Base-by-base conservation (phyloP, 2,797 vertebrate species). In the Acrossocheilus fasciatus region DNA sequence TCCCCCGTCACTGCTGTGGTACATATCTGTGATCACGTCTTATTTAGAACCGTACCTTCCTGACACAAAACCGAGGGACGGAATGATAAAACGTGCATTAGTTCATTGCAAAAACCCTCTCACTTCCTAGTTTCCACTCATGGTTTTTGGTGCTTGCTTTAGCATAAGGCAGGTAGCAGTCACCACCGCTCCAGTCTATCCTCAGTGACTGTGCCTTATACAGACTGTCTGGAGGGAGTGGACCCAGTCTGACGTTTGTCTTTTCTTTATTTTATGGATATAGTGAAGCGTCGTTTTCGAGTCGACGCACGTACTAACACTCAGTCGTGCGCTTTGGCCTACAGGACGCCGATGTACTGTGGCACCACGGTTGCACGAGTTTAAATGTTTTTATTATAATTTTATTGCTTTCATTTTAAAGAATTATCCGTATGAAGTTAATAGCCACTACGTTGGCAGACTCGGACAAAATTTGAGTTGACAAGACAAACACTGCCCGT, bases 191-290 rank as follows among this genome's bases (percentile, higher is more conserved):
- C 87, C 87, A 86, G 68, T 85, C 83, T 78, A 78, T 82, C 85
- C 72, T 87, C 84, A 84, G 89, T 90, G 89, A 88, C 89, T 89
- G 88, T 89, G 89, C 89, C 89, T 90, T 90, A 86, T 81, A 84
- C 79, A 86, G 86, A 89, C 86, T 81, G 87, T 76, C 68, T 84
- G 83, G 74, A 85, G 76, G 84, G 84, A 80, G 76, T 72, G 68
- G 84, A 85, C 76, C 82, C 85, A 82, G 85, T 85, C 82, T 76
- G 85, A 50, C 47, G 54, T 76, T 81, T 80, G 69, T 84, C 78
- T 70, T 80, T 52, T 86, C 74, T 86, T 64, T 69, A 77, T 87
- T 70, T 88, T 72, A 54, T 85, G 76, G 73, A 74, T 86, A 26
- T 87, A 83, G 79, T 78, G 68, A 80, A 66, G 54, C 43, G 36